Evolutionary conservation across 2,113 vertebrate genomes (phyloP).

Genomic region (Malurus alboscapulatus): DNA sequence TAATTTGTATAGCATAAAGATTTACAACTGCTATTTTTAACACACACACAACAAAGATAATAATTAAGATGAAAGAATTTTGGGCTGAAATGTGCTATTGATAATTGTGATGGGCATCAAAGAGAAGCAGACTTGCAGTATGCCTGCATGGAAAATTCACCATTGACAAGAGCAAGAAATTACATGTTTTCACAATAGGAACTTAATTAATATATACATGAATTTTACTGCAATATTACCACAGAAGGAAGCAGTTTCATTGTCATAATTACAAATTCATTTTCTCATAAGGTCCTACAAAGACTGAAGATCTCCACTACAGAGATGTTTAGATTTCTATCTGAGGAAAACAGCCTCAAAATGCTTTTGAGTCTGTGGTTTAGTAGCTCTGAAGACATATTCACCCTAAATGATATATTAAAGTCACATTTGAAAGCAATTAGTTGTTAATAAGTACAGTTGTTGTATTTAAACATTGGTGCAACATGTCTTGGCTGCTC

Average conservation of each 20-base stretch:
- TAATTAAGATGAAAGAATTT: not conserved
- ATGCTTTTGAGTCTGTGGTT: rapidly evolving
- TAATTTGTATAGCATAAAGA: not conserved
- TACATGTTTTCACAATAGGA: not conserved
- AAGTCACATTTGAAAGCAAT: not conserved
- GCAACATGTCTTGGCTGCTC: not conserved
- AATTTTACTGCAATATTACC: not conserved
- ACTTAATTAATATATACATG: not conserved
- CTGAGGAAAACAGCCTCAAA: not conserved
- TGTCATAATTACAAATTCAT: not conserved
- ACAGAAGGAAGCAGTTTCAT: not conserved
- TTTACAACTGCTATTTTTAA: not conserved
- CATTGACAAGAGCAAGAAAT: not conserved
- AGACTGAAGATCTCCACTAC: not conserved
- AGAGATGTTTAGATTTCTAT: not conserved
- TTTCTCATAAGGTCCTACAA: not conserved
- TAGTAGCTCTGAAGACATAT: not conserved
- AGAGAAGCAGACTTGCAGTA: not conserved
- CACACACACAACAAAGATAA: not conserved
- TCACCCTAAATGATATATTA: not conserved
- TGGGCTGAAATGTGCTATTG: not conserved
- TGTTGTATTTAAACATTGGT: not conserved
- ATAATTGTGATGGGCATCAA: not conserved
- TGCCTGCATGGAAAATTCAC: not conserved
- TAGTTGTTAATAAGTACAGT: not conserved